Conservation (phyloP, 2,888 invertebrate genomes). For the Drosophila kanekoi region DNA sequence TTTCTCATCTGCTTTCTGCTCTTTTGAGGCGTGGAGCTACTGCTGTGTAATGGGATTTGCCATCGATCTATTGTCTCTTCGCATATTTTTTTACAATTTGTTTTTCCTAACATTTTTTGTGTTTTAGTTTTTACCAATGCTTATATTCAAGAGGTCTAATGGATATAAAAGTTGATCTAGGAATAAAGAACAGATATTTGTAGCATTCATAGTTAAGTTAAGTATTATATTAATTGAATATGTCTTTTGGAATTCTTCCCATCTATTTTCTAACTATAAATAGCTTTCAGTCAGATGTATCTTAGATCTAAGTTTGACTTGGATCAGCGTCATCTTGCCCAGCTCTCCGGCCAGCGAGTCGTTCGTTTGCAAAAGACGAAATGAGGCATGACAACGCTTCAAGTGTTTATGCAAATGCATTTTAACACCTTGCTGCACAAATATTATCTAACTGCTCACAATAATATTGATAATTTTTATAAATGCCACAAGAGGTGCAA, state of each 20-base stretch:
- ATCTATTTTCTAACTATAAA: too few species aligned
- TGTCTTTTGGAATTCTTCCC: too few species aligned
- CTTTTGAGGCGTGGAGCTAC: slow-evolving; percentile 77
- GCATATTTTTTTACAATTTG: slow-evolving; percentile 29
- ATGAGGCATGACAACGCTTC: slow-evolving; percentile 73
- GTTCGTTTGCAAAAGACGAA: slow-evolving; percentile 31
- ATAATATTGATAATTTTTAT: slow-evolving; percentile 77
- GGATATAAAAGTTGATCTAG: too few species aligned
- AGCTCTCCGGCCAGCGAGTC: slow-evolving; percentile 21
- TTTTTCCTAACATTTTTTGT: slow-evolving; percentile 7
- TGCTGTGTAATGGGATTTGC: slow-evolving; percentile 75
- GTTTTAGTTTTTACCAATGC: background rate
- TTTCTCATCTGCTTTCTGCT: slow-evolving; percentile 40
- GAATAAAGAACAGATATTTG: too few species aligned
- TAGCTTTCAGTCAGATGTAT: too few species aligned
- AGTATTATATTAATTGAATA: too few species aligned
- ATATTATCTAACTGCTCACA: slow-evolving; percentile 75
- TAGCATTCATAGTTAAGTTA: too few species aligned
- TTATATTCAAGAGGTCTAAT: too few species aligned
- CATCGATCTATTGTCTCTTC: slow-evolving; percentile 47
- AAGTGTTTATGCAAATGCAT: slow-evolving; percentile 83
- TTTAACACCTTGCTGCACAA: slow-evolving; percentile 81
- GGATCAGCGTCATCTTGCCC: background rate
- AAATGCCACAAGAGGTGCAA: slow-evolving; percentile 50
- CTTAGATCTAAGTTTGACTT: background rate